Percentiles rank a stretch among this genome's conserved stretches.
Conservation (phyloP, 2,113 vertebrate species). For the Hemiprocne comata region DNA sequence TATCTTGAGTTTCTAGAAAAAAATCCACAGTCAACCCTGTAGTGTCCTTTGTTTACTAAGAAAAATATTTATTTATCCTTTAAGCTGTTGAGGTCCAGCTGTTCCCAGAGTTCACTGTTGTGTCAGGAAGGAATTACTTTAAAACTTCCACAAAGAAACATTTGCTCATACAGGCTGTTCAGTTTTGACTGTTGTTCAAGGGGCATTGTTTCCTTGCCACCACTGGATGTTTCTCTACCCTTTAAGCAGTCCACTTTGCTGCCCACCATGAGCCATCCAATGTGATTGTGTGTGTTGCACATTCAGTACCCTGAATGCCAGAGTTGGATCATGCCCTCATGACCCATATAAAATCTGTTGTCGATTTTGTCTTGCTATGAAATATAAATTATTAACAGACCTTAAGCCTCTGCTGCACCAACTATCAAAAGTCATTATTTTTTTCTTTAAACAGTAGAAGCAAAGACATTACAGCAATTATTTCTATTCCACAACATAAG, state of each 20-base stretch:
- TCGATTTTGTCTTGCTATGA: background rate
- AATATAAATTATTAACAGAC: slow-evolving; percentile 29
- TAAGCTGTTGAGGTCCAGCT: slow-evolving; percentile 31
- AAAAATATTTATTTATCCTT: slow-evolving; percentile 39
- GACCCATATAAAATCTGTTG: slow-evolving; percentile 24
- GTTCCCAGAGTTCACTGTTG: slow-evolving; percentile 1
- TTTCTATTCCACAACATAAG: slow-evolving; percentile 10
- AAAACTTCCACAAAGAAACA: background rate
- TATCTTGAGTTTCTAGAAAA: background rate
- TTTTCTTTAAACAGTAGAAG: background rate
- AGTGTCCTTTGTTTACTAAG: background rate
- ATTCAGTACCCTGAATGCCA: background rate
- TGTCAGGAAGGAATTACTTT: slow-evolving; percentile 29
- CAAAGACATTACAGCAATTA: slow-evolving; percentile 18
- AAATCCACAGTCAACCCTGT: background rate
- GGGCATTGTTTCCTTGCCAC: background rate
- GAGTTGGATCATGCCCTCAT: background rate
- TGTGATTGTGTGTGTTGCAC: background rate
- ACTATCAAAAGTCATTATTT: background rate
- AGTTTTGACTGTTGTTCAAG: background rate
- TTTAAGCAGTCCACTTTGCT: background rate
- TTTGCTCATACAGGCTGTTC: background rate
- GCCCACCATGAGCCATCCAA: background rate
- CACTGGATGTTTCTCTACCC: background rate
- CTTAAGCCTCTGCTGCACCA: background rate